Percentiles rank a stretch among this genome's conserved stretches.
Conservation (phyloP, 92 coral and sea anemone genomes). For the Heliopora coerulea region DNA sequence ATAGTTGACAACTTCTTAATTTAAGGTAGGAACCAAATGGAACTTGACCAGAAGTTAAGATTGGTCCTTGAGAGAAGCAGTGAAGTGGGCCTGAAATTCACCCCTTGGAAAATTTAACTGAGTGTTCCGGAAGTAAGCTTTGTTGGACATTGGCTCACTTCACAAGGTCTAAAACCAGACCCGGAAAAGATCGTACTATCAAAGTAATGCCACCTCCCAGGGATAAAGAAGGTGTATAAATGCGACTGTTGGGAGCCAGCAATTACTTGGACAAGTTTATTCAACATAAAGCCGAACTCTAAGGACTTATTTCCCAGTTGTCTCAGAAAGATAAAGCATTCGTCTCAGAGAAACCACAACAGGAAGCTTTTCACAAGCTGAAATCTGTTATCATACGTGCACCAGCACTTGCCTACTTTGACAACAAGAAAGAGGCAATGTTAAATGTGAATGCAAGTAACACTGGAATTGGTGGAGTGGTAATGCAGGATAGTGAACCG, state of each 20-base stretch:
- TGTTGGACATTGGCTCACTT: constrained; percentile 44
- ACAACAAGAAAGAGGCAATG: constrained; percentile 41
- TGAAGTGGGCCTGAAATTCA: constrained; percentile 51
- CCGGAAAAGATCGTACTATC: constrained; percentile 46
- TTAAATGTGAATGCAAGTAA: constrained; percentile 54
- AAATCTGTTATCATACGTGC: constrained; percentile 43
- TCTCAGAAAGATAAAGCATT: constrained; percentile 48
- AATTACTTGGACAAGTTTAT: constrained; percentile 57
- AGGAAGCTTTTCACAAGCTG: constrained; percentile 48
- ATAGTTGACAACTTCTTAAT: constrained; percentile 55
- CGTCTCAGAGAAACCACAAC: constrained; percentile 54
- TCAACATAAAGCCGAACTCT: constrained; percentile 49
- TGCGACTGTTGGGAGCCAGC: constrained; percentile 40
- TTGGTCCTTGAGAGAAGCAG: constrained; percentile 33
- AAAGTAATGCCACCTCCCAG: constrained; percentile 49
- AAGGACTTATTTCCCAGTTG: constrained; percentile 49
- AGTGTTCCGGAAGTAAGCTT: constrained; percentile 45
- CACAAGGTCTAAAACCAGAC: constrained; percentile 49
- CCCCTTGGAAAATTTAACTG: constrained; percentile 37
- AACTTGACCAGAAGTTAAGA: constrained; percentile 36
- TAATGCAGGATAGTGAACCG: constrained; percentile 52
- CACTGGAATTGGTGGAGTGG: constrained; percentile 53
- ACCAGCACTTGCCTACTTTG: constrained; percentile 45
- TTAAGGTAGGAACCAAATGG: constrained; percentile 39
- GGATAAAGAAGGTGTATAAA: constrained; percentile 54